Evolutionary conservation across 2,888 invertebrate species (phyloP), one percentile per base, ranked within the genome.

Genomic region (Rhagophthalmus giganteus): DNA sequence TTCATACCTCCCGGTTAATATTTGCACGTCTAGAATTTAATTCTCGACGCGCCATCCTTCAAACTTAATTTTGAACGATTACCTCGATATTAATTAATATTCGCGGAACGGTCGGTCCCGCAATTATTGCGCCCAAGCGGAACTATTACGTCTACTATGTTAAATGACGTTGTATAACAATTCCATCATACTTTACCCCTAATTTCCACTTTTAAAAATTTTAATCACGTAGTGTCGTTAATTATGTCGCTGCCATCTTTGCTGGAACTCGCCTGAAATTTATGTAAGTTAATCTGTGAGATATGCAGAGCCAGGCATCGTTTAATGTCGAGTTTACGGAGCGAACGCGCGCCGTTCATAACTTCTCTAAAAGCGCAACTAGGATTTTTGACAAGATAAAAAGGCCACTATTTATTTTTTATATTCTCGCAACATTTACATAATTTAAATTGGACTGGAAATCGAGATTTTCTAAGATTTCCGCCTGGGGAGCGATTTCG

Each of bases 171-270:
- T n/a, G n/a, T n/a, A n/a, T n/a, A n/a, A n/a, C n/a, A n/a, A n/a
- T n/a, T n/a, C n/a, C n/a, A n/a, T n/a, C n/a, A n/a, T n/a, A n/a
- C n/a, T n/a, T n/a, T n/a, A n/a, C n/a, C 42, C 26, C 42, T 42
- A 45, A 45, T 62, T 58, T 58, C 55, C 56, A 50, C 55, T 61
- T 61, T 62, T 66, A 64, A 63, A 65, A 72, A 72, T 72, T 71
- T 71, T 72, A 72, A 72, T 72, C 72, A 72, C 71, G 73, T 73
- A 69, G 65, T 60, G 66, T 64, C 71, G 67, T 73, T 72, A 72
- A 72, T 72, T 72, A 72, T 67, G 69, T 68, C 64, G 59, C 60
- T 62, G 65, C 67, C 69, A 67, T 68, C 69, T 66, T 66, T 60
- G 53, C 61, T 52, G 48, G 51, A 59, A 59, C 55, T 42, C 53